Evolutionary conservation across 1,140 invertebrate species (phyloP).

Genomic region (Drosophila ercepeae): DNA sequence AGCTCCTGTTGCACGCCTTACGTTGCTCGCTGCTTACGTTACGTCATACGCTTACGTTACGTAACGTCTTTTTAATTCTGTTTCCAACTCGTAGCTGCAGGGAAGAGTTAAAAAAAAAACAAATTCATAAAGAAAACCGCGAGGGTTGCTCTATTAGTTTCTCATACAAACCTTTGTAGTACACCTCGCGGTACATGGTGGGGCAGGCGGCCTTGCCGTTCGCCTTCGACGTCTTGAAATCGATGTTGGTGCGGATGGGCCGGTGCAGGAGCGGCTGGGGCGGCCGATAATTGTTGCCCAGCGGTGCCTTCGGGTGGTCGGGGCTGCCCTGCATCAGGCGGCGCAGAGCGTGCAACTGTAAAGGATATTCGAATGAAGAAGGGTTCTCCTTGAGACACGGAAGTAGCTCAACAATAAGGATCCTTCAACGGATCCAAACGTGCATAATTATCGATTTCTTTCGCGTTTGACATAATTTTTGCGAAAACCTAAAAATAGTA

Average conservation of each 20-base stretch:
- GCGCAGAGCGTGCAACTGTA: slow-evolving; percentile 91
- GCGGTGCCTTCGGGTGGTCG: slow-evolving; percentile 92
- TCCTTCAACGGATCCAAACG: no score
- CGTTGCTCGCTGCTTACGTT: slow-evolving; percentile 50
- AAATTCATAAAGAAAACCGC: no score
- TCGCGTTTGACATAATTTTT: slow-evolving; percentile 54
- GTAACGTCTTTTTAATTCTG: slow-evolving; percentile 85
- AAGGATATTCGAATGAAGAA: slow-evolving; percentile 32
- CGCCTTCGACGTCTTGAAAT: slow-evolving; percentile 92
- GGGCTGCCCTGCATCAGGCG: slow-evolving; percentile 94
- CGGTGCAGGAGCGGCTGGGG: slow-evolving; percentile 95
- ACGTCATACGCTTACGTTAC: slow-evolving; percentile 47
- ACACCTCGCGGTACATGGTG: slow-evolving; percentile 93
- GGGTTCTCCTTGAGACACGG: slow-evolving; percentile 17
- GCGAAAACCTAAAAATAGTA: slow-evolving; percentile 59
- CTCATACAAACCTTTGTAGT: slow-evolving; percentile 91
- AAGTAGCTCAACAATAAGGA: slow-evolving; percentile 34
- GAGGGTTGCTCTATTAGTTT: no score
- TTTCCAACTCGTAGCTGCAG: slow-evolving; percentile 88
- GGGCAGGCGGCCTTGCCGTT: slow-evolving; percentile 91
- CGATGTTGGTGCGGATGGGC: slow-evolving; percentile 97
- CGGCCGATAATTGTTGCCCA: slow-evolving; percentile 97
- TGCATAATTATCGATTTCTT: slow-evolving; percentile 40
- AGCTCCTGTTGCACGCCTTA: slow-evolving; percentile 79
- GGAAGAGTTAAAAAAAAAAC: neutral